Evolutionary conservation across 2,113 vertebrate genomes (phyloP).

Genomic region (Lepisosteus oculatus): DNA sequence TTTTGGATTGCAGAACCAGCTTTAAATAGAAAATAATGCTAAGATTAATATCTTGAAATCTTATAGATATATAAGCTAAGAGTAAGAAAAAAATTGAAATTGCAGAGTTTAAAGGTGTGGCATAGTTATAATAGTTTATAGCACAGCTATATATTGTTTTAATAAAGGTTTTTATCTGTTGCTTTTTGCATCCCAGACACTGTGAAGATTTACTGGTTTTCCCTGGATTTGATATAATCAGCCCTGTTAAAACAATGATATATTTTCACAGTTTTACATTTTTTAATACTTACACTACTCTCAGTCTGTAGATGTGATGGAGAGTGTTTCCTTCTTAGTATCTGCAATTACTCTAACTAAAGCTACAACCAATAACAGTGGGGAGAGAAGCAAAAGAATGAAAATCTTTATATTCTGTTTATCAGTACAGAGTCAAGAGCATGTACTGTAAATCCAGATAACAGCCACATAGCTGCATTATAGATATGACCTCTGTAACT

Average conservation of each 20-base stretch:
- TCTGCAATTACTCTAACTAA: conserved; percentile 6
- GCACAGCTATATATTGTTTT: background rate
- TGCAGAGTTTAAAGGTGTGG: conserved; percentile 3
- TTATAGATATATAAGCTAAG: conserved; percentile 5
- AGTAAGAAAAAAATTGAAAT: conserved; percentile 3
- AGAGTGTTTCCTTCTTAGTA: conserved; percentile 12
- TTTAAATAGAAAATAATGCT: background rate
- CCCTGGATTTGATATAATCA: conserved; percentile 1
- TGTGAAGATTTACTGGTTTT: background rate
- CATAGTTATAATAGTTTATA: conserved; percentile 12
- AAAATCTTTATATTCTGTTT: conserved; percentile 25
- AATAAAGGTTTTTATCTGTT: background rate
- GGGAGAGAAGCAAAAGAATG: conserved; percentile 18
- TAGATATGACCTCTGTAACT: conserved; percentile 18
- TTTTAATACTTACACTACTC: background rate
- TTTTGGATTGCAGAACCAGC: background rate
- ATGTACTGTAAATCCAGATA: background rate
- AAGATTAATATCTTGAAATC: background rate
- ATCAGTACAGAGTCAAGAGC: background rate
- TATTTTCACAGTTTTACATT: background rate
- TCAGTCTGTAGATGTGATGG: conserved; percentile 11
- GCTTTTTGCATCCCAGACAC: conserved; percentile 11
- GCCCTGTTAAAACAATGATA: conserved; percentile 6
- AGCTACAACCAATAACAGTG: conserved; percentile 9
- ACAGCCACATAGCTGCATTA: conserved; percentile 11